A percentile compares a stretch with the other conserved stretches of the same genome.
These are phyloP conservation scores for Corythornis vintsioides DNA, from an alignment of 2,113 vertebrate genomes.

Conservation along the genomic window DNA sequence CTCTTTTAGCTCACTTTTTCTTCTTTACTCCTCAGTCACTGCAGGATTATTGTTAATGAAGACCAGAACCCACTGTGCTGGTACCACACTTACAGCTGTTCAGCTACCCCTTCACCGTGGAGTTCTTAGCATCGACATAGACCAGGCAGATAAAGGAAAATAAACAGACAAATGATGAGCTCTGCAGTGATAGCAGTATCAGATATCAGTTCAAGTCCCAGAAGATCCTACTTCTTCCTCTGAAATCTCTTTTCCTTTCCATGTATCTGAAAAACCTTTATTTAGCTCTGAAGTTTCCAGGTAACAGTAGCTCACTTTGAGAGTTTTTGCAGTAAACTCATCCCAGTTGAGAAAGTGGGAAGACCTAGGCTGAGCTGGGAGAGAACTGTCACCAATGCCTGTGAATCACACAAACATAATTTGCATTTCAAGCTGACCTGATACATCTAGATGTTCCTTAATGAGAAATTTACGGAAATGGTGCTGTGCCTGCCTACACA, in stretches of 20 bases:
- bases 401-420: constrained; percentile 10
- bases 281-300: background rate
- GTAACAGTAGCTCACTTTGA: background rate
- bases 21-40: background rate
- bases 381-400: background rate
- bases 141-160: background rate
- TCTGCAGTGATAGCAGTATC: background rate
- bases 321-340: background rate
- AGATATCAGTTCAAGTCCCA: background rate
- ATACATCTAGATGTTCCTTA: constrained; percentile 1
- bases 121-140: background rate
- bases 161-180: background rate
- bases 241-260: background rate
- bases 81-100: background rate
- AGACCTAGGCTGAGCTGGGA: background rate
- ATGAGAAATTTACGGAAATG: constrained; percentile 15
- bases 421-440: constrained; percentile 35
- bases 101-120: background rate
- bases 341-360: background rate
- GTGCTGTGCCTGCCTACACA: background rate
- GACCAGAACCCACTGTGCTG: background rate
- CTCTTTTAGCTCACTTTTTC: background rate
- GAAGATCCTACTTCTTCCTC: background rate
- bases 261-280: background rate
- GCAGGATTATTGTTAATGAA: background rate